phyloP scores from a whole-genome alignment of 2,797 vertebrate genomes.

The Sebastes taczanowskii region DNA sequence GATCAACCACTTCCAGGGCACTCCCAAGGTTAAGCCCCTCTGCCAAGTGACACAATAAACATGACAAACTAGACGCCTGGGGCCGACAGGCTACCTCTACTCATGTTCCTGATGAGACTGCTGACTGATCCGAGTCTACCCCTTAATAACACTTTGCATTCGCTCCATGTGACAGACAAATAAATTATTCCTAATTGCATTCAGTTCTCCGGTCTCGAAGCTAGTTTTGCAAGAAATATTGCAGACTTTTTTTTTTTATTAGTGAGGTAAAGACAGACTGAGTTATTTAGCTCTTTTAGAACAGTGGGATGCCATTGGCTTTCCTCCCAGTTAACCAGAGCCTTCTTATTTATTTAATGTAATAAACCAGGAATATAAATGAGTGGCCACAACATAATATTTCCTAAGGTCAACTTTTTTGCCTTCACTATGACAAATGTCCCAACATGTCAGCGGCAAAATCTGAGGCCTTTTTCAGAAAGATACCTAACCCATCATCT shows the following conservation, averaged over 20 bases:
- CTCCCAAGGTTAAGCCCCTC: constrained; percentile 81
- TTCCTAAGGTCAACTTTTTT: constrained; percentile 24
- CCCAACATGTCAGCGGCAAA: not conserved
- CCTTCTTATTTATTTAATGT: constrained; percentile 39
- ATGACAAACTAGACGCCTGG: constrained; percentile 72
- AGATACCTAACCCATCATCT: constrained; percentile 14
- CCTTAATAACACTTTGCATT: constrained; percentile 60
- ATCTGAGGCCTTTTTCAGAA: not conserved
- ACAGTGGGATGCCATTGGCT: constrained; percentile 39
- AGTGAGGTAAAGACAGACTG: constrained; percentile 48
- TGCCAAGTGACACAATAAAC: constrained; percentile 80
- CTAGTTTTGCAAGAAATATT: constrained; percentile 25
- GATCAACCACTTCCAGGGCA: constrained; percentile 82
- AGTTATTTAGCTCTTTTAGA: constrained; percentile 51
- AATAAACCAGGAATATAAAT: constrained; percentile 28
- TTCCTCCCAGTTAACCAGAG: constrained; percentile 48
- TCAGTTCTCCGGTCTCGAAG: constrained; percentile 11
- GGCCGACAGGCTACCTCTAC: constrained; percentile 48
- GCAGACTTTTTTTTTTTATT: constrained; percentile 14
- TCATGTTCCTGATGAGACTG: constrained; percentile 58
- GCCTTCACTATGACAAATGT: constrained; percentile 9
- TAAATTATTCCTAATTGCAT: constrained; percentile 34
- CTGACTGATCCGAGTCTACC: constrained; percentile 54
- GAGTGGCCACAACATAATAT: not conserved
- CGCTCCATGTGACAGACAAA: constrained; percentile 33